Evolutionary conservation across 2,797 vertebrate species (phyloP), one percentile per base, ranked within the genome.

Genomic region (Leptoclinus maculatus): DNA sequence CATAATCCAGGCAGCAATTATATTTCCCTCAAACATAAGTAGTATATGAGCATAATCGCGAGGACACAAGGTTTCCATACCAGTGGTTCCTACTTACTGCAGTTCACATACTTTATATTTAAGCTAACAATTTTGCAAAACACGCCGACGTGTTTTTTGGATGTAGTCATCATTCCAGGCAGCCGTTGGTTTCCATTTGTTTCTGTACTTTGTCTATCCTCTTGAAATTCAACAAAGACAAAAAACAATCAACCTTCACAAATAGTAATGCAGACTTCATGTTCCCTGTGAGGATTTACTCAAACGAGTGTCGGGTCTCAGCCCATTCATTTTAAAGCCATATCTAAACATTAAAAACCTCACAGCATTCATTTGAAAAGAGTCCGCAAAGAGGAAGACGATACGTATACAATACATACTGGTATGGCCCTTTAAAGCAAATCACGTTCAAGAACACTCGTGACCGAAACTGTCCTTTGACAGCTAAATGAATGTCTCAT

Each of bases 1-100:
- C 39, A 39, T 64, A 60, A 82, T 78, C 73, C 25, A 36, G 25
- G 64, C 64, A 34, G 51, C 19, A 68, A 60, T 74, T 68, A 68
- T 45, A 74, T 69, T 69, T 66, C 39, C 72, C 53, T 57, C 43
- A 58, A 19, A 75, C 17, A 2, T 66, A 62, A 32, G 11, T 57
- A 51, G 27, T 56, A 57, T 19, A 41, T 29, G 16, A 76, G 29
- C 45, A 73, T 43, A 11, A 65, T 73, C 47, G 53, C 49, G 27
- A 19, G 12, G 38, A 63, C 56, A 27, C 49, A 56, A 17, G 23
- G 7, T 60, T 65, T 65, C 65, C 54, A 66, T 62, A 32, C 5
- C 6, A 45, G 59, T 39, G 41, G 23, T 71, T 45, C 21, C 45
- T 19, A 53, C 53, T 65, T 65, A 72, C 25, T 76, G 25, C 21